Evolutionary conservation across 2,113 vertebrate genomes (phyloP).

Genomic region (Calyptomena viridis): DNA sequence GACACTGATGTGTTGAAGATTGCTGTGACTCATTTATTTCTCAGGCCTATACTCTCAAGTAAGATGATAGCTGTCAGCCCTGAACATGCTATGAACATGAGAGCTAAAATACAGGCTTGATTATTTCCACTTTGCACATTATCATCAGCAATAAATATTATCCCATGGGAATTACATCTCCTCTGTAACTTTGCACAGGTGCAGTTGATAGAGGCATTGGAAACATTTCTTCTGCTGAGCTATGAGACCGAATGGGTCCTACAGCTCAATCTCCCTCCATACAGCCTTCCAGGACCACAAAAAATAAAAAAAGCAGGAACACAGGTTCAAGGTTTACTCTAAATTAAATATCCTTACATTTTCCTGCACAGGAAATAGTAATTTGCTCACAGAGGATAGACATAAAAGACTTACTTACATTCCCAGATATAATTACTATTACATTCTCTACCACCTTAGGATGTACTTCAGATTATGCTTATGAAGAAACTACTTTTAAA

Average conservation of each 20-base stretch:
- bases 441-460: background rate
- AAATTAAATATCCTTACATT: background rate
- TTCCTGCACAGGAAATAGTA: background rate
- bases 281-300: background rate
- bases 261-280: background rate
- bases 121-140: background rate
- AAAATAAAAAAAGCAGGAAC: background rate
- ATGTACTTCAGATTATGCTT: background rate
- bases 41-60: background rate
- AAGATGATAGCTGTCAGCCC: background rate
- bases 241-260: background rate
- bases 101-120: background rate
- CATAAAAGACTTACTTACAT: background rate
- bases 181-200: background rate
- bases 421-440: background rate
- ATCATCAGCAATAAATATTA: background rate
- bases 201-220: background rate
- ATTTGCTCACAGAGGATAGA: background rate
- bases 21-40: background rate
- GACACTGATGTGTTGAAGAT: background rate
- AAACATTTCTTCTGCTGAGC: background rate
- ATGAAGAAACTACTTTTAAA: background rate
- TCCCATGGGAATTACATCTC: background rate
- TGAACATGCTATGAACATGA: background rate
- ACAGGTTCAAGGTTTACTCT: background rate